Evolutionary conservation across 2,888 invertebrate genomes (phyloP), one percentile per base, ranked within the genome.

Genomic region (Muscina levida): DNA sequence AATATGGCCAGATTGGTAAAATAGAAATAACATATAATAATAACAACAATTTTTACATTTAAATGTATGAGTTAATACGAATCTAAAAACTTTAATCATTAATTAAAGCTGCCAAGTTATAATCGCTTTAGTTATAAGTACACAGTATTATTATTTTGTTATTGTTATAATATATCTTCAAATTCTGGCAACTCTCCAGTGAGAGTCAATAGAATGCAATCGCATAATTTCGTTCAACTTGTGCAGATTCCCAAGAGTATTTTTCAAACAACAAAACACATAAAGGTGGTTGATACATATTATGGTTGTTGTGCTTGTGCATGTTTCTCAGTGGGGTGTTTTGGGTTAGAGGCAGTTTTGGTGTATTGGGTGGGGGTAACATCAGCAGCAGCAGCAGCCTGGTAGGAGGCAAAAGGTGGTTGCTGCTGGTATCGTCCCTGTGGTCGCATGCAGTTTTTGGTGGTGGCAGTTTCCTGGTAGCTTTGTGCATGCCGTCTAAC

Each of bases 171-270:
- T n/a, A n/a, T n/a, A 17, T 59, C 19, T 10, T 37, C 15, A 24
- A 17, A 24, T 26, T 11, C 53, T 75, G 75, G 79, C 75, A 19
- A 72, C 59, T 24, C 11, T 22, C n/a, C n/a, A n/a, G n/a, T 42
- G 46, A 59, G 10, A 68, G 22, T 17, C 13, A 19, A 37, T 26
- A 19, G 44, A 13, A 57, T 17, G 8, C 31, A 31, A 5, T 31
- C 31, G 31, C 31, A 31, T 31, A 31, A 4, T 59, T 59, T 1
- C 37, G 37, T 4, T 17, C 8, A 70, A 78, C 68, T 73, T 70
- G 53, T 74, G 73, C 68, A 70, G 73, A 78, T 73, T 78, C 51
- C 24, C 53, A 67, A 67, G 53, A 15, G 68, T 53, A 57, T 17
- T 24, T 24, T 39, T 71, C 66, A 46, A 26, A 26, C 4, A 10